phyloP scores from a whole-genome alignment of 1,140 invertebrate genomes.

The Neodiprion fabricii region DNA sequence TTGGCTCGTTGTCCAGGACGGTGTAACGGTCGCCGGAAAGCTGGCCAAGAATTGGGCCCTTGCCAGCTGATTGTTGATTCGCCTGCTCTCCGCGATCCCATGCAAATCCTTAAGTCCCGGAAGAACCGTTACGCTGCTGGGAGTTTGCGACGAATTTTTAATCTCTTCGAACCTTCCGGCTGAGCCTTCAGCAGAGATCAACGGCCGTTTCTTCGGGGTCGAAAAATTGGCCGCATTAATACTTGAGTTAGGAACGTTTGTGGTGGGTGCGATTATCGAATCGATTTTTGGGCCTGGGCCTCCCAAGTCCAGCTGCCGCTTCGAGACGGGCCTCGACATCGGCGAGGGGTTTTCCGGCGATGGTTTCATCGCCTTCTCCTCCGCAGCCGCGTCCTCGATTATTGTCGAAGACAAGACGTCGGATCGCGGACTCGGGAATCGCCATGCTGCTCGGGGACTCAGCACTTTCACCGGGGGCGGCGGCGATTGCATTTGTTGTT shows the following conservation, averaged over 20 bases:
- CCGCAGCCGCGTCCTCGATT: constrained; percentile 70
- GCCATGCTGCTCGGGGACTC: constrained; percentile 73
- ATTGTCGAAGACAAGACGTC: constrained; percentile 86
- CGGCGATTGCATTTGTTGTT: constrained; percentile 62
- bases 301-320: constrained; percentile 40
- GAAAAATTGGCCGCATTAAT: not conserved
- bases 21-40: constrained; percentile 23
- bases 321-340: constrained; percentile 32
- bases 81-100: constrained; percentile 43
- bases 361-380: constrained; percentile 57
- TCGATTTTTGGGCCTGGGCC: not conserved
- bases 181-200: not conserved
- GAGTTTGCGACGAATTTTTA: too few species aligned
- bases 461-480: constrained; percentile 70
- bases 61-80: constrained; percentile 53
- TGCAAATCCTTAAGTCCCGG: too few species aligned
- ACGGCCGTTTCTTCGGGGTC: constrained; percentile 19
- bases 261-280: not conserved
- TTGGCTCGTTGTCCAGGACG: constrained; percentile 18
- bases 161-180: not conserved
- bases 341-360: constrained; percentile 47
- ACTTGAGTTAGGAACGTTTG: constrained; percentile 12
- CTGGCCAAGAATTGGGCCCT: constrained; percentile 53
- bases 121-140: not conserved
- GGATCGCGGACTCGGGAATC: constrained; percentile 75